Conservation (phyloP, 2,113 vertebrate species). For the Phalacrocorax aristotelis region DNA sequence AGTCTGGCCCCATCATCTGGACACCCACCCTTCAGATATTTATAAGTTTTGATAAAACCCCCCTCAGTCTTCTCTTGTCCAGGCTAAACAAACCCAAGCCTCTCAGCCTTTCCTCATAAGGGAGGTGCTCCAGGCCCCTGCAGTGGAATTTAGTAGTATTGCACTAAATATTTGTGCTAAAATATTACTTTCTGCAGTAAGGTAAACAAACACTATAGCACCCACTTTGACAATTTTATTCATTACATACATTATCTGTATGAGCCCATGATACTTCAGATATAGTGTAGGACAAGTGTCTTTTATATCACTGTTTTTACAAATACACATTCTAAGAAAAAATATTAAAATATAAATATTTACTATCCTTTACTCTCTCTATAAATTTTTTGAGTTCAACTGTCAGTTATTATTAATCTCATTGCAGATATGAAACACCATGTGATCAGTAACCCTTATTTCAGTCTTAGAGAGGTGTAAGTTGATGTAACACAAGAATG, state of each 20-base stretch:
- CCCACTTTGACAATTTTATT: not conserved
- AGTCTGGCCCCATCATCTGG: too few relatives aligned
- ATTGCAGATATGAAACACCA: too few relatives aligned
- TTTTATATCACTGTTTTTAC: not conserved
- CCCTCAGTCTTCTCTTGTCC: too few relatives aligned
- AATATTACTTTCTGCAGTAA: not conserved
- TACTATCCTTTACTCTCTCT: not conserved
- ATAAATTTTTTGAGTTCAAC: not conserved
- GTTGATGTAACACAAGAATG: too few relatives aligned
- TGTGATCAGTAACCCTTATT: too few relatives aligned
- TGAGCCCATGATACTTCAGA: not conserved
- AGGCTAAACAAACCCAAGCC: too few relatives aligned
- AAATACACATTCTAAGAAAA: not conserved
- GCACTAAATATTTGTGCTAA: not conserved
- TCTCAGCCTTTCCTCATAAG: too few relatives aligned
- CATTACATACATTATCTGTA: not conserved
- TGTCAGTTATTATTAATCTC: too few relatives aligned
- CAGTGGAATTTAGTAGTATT: not conserved
- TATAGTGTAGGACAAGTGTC: not conserved
- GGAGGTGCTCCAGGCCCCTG: too few relatives aligned
- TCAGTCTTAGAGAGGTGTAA: too few relatives aligned
- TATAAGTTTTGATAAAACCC: too few relatives aligned
- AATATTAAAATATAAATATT: not conserved
- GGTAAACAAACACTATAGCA: not conserved
- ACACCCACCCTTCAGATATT: too few relatives aligned